A percentile compares a stretch with the other conserved stretches of the same genome.
Conservation (phyloP, 2,797 vertebrate species). For the Cuniculus paca region DNA sequence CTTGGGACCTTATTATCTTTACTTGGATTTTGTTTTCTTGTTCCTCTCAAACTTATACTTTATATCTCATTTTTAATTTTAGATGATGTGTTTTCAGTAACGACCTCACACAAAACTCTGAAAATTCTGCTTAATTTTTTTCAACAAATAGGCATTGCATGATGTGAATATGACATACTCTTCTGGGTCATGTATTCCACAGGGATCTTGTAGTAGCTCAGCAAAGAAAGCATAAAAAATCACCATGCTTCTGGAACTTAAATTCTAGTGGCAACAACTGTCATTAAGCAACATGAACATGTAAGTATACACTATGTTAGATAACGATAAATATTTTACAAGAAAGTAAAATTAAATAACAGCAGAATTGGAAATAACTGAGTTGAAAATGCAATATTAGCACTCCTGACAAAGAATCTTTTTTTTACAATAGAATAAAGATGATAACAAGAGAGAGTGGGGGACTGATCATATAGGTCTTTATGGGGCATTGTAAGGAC, state of each 20-base stretch:
- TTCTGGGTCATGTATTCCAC: background rate
- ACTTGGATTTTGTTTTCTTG: background rate
- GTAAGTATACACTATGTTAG: background rate
- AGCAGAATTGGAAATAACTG: background rate
- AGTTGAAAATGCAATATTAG: background rate
- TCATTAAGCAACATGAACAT: background rate
- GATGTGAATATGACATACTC: background rate
- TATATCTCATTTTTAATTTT: constrained; percentile 27
- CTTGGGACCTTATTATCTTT: background rate
- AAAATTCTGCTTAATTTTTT: background rate
- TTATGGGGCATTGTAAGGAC: background rate
- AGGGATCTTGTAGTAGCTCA: background rate
- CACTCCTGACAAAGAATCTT: background rate
- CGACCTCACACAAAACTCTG: background rate
- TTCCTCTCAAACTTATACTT: background rate
- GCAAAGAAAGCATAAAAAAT: background rate
- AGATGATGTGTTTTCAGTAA: background rate
- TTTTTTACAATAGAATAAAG: background rate
- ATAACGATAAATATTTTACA: background rate
- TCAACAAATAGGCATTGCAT: background rate
- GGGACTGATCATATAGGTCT: background rate
- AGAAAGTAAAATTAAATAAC: background rate
- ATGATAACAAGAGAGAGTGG: background rate
- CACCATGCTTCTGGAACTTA: background rate
- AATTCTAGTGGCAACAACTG: background rate